Evolutionary conservation across 1,140 invertebrate genomes (phyloP), one percentile per base, ranked within the genome.

Genomic region (Scylla paramamosain): DNA sequence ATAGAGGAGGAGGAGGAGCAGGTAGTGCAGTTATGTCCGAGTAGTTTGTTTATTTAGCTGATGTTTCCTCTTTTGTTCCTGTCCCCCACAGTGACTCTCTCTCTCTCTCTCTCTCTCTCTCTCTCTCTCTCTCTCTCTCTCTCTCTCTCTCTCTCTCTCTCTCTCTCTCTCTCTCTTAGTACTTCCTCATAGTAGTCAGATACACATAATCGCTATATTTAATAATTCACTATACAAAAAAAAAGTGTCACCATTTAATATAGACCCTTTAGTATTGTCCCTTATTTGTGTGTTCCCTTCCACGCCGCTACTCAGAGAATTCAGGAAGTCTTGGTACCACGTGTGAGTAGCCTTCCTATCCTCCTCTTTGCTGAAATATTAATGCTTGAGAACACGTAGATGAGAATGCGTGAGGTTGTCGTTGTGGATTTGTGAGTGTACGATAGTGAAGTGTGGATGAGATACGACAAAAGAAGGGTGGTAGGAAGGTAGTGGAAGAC

Each of bases 291-390:
- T 32, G 7, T 90, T 93, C 28, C 82, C 32, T 83, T 93, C 86
- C 84, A 46, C 59, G 77, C 77, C 59, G 77, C 77, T 28, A 83
- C 93, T 39, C 67, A 46, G 93, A 67, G 84, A 67, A 94, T 91
- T 94, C 59, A 93, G 96, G 45, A 93, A 93, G 77, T 96, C 96
- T n/a, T 96, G 96, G 96, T 96, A 96, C 67, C 96, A 95, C 32
- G 96, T 96, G 96, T 96, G 89, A 96, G 96, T 96, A 95, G 46
- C 29, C 10, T 20, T 46, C 25, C 12, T 86, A 28, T 84, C 52
- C 52, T 48, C 16, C 16, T 59, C 10, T 59, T 59, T 59, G 16
- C 52, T 59, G 10, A 4, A 59, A 59, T 59, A 12, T 59, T 39
- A 6, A 39, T 39, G 39, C 39, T 39, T 39, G 39, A 39, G 6